Base-by-base conservation (phyloP, 2,113 vertebrate species). In the Ardeotis arabs region DNA sequence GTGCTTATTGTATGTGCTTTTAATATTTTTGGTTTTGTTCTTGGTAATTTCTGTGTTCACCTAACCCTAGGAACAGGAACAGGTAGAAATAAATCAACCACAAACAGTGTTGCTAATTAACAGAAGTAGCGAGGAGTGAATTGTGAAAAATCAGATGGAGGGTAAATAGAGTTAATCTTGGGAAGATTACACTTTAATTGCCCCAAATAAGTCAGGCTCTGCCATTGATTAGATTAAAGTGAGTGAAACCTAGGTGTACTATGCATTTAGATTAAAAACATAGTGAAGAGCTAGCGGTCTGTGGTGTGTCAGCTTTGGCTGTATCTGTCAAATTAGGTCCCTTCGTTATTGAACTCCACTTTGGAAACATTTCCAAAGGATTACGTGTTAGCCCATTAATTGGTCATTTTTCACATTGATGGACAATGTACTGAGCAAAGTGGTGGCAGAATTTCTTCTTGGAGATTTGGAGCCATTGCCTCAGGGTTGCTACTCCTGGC, bases 161-260 rank as follows among this genome's bases (percentile, higher is more conserved):
- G 81, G 75, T 90, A 59, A 95, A 69, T 55, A 68, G 52, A 90
- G 87, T 92, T 96, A 52, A 52, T 64, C 53, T 93, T 67, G 59
- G n/a, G 86, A 93, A 93, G 80, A 93, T 92, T 93, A 35, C 15
- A 25, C 58, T 92, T 95, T 92, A 96, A 96, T 95, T 95, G 90
- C 59, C 84, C 84, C 82, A 82, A 52, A 94, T 87, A 88, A 96
- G 63, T 91, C 79, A 58, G 66, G 77, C 62, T 80, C 64, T 87
- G 78, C 82, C 63, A 84, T 4, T 91, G 81, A 94, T 93, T 94
- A 58, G 47, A 72, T 83, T 66, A 76, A 68, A n/a, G 55, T 20
- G 79, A 87, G n/a, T 73, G 56, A 92, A 93, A 39, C 59, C 14
- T 35, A 78, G 56, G 73, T 79, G 45, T 68, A 23, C 77, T 78